Evolutionary conservation across 2,113 vertebrate species (phyloP), one percentile per base, ranked within the genome.

Genomic region (Monarcha castaneiventris): DNA sequence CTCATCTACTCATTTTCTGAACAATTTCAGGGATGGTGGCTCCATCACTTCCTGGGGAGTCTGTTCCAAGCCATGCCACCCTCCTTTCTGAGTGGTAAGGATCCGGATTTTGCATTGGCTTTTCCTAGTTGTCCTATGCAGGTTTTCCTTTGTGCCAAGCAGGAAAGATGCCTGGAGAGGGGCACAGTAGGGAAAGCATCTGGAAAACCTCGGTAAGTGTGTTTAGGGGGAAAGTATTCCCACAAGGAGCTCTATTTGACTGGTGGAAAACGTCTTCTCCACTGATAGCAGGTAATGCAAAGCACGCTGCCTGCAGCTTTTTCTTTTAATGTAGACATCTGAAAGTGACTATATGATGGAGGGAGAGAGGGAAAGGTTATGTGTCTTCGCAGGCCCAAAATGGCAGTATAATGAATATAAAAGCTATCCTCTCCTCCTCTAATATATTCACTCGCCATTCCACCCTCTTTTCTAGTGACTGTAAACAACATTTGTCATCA

Each of bases 401-500:
- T 97, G 96, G 96, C 96, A 97, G 88, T 93, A 95, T 97, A 97
- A 95, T 97, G 97, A 98, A 97, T 97, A 97, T 92, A 97, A 97
- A 96, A 93, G 95, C 97, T 78, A 97, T 97, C 96, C 89, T 94
- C 93, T 96, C 92, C 96, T 91, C 96, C 95, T 96, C 94, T 98
- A 98, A 98, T 97, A 97, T 97, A 98, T 98, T 94, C 96, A 88
- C 84, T 96, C 97, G 68, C 96, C 85, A 96, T 97, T 96, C 97
- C 87, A 93, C 90, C 96, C 96, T 97, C 96, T 97, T 97, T 98
- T 95, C 96, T 74, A 93, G 94, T 61, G 95, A 97, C 79, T 61
- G 96, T 97, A 97, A 98, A 98, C 97, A 98, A 97, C 96, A 98
- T 98, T 97, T 96, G 93, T 98, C 98, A 98, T 92, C 94, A 82